Percentiles rank a stretch among this genome's conserved stretches.
Evolutionary conservation across 2,797 vertebrate genomes (phyloP).

Genomic region (Platyrinchus mystaceus): DNA sequence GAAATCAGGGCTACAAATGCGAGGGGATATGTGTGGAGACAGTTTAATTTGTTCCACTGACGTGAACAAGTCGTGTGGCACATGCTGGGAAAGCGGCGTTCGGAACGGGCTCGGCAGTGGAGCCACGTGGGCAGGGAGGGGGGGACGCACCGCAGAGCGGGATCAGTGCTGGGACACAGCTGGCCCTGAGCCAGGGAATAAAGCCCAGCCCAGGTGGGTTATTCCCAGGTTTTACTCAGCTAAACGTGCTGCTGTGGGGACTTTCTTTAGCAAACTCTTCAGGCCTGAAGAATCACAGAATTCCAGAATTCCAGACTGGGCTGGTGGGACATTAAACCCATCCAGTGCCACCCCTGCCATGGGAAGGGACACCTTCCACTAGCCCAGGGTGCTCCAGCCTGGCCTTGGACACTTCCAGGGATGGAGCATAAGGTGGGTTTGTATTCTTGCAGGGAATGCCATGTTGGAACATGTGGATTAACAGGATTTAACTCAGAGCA

Average conservation of each 20-base stretch:
- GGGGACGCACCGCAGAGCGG: neutral
- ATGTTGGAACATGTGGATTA: neutral
- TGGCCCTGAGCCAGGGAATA: neutral
- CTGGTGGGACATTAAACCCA: neutral
- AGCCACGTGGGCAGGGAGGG: slow-evolving; percentile 61
- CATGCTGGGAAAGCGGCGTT: slow-evolving; percentile 74
- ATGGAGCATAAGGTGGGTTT: neutral
- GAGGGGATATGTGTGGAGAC: slow-evolving; percentile 80
- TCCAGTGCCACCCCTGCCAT: neutral
- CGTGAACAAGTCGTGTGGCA: slow-evolving; percentile 81
- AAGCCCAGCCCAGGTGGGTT: neutral
- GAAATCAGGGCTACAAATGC: slow-evolving; percentile 81
- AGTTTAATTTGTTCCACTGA: slow-evolving; percentile 85
- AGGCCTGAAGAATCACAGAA: neutral
- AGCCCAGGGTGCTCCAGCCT: neutral
- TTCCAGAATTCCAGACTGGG: neutral
- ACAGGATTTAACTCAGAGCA: neutral
- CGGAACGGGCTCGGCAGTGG: slow-evolving; percentile 66
- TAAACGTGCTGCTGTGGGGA: neutral
- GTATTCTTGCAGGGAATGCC: neutral
- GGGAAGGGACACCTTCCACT: neutral
- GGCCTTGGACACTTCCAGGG: neutral
- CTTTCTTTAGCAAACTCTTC: neutral
- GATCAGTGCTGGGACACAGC: neutral
- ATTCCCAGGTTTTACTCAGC: neutral